Conservation (phyloP, 2,888 invertebrate genomes). For the Spisula subtruncata region DNA sequence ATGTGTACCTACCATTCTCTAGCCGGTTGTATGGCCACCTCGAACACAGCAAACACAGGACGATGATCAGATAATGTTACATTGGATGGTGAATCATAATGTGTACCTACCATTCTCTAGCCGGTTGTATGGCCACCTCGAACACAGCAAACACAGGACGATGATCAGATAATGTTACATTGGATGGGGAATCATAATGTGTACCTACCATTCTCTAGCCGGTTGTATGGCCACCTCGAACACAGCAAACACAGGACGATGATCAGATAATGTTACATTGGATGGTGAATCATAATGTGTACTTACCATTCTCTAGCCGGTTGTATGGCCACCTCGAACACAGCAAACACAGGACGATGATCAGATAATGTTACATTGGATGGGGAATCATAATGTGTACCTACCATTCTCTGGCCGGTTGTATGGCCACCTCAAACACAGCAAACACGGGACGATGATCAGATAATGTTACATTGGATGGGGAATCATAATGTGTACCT, state of each 20-base stretch:
- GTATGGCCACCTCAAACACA: constrained; percentile 92
- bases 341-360: constrained; percentile 98
- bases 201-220: constrained; percentile 97
- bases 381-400: constrained; percentile 85
- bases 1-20: constrained; percentile 94
- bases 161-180: constrained; percentile 96
- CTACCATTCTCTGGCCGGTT: constrained; percentile 97
- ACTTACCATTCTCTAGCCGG: constrained; percentile 92
- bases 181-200: constrained; percentile 89
- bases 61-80: constrained; percentile 98
- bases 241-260: constrained; percentile 97
- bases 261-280: constrained; percentile 96
- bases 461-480: constrained; percentile 95
- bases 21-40: constrained; percentile 94
- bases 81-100: constrained; percentile 95
- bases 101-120: constrained; percentile 90
- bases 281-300: constrained; percentile 95
- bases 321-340: constrained; percentile 93
- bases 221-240: constrained; percentile 94
- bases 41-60: constrained; percentile 97
- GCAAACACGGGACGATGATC: constrained; percentile 99
- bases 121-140: constrained; percentile 93
- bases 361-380: constrained; percentile 96
- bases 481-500: constrained; percentile 93
- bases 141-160: constrained; percentile 98